Evolutionary conservation across 2,113 vertebrate species (phyloP), one percentile per base, ranked within the genome.

Genomic region (Arvicanthis niloticus): DNA sequence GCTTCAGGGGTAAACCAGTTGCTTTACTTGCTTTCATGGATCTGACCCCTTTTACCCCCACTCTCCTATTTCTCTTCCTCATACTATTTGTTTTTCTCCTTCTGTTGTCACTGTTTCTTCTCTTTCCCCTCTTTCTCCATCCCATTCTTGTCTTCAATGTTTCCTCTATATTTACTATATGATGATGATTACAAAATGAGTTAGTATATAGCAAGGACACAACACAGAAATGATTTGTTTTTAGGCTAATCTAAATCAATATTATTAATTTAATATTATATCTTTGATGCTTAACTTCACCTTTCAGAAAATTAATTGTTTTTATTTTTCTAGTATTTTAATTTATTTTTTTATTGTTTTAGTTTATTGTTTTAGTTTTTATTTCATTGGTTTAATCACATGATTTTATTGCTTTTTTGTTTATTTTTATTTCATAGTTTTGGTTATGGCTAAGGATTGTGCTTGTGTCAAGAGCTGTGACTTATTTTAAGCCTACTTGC

Each of bases 161-260:
- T 62, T 62, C 31, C 29, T 29, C 6, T 65, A 7, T 80, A 19
- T 70, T 96, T 94, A 48, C n/a, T 86, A 42, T 58, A 72, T 22
- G 51, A 42, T 73, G 58, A 42, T 70, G 75, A 86, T 95, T 91
- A 92, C 68, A 96, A 91, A 92, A 5, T 75, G 26, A 88, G 65
- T 91, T 89, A 68, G 9, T 85, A 1, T 89, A 53, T 6, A 42
- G 1, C 90, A 92, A 73, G 8, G 26, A 90, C n/a, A 67, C 58
- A 45, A 82, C 81, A 95, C 16, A 45, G 88, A 65, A 29, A 89
- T 45, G 72, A 75, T 51, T 87, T 78, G 7, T 60, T 95, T 77
- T 77, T 9, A 88, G 15, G 91, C 81, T 58, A 90, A 75, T 78
- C 65, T 87, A 56, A 95, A 93, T 40, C 65, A 65, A 6, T 68